Conservation (phyloP, 2,797 vertebrate genomes). For the Notoglanidium macrostoma region DNA sequence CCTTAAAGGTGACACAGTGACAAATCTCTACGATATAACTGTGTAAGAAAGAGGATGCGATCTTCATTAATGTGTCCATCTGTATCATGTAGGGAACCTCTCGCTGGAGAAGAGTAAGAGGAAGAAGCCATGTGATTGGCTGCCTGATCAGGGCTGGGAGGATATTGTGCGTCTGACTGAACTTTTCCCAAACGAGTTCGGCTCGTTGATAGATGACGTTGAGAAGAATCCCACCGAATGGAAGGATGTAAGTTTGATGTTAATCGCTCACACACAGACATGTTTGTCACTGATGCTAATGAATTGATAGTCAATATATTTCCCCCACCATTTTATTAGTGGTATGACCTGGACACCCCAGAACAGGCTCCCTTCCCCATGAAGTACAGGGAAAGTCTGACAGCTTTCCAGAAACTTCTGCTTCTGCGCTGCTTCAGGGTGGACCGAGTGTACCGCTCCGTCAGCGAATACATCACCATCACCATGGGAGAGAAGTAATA, state of each 20-base stretch:
- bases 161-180: conserved; percentile 86
- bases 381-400: conserved; percentile 78
- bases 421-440: conserved; percentile 92
- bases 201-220: conserved; percentile 83
- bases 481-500: conserved; percentile 91
- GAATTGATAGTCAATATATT: not conserved
- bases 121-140: conserved; percentile 85
- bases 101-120: conserved; percentile 88
- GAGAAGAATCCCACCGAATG: conserved; percentile 77
- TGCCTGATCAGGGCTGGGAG: conserved; percentile 93
- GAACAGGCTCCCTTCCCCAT: conserved; percentile 83
- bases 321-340: conserved; percentile 71
- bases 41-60: not conserved
- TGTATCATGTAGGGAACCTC: conserved; percentile 80
- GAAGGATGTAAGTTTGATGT: conserved; percentile 80
- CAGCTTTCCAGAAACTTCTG: conserved; percentile 88
- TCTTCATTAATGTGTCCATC: not conserved
- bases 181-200: conserved; percentile 81
- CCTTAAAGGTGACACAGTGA: conserved; percentile 85
- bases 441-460: conserved; percentile 89
- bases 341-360: conserved; percentile 87
- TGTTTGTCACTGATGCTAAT: not conserved
- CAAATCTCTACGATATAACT: not conserved
- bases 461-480: conserved; percentile 84
- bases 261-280: not conserved